These are phyloP conservation scores for Chamaetylas fuelleborni DNA, from an alignment of 2,113 vertebrate species.

Conservation along the genomic window DNA sequence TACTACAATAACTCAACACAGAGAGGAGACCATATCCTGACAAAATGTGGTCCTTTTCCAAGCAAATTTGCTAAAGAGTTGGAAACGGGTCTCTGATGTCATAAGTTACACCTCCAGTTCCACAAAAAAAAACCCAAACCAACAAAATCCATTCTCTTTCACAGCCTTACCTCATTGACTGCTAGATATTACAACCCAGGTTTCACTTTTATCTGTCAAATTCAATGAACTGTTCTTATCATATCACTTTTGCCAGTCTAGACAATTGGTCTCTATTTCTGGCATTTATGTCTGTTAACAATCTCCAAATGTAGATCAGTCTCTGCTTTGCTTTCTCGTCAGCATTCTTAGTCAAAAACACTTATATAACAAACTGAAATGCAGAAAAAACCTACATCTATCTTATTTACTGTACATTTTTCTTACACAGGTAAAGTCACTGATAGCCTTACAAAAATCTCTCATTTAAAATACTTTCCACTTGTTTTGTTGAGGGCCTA, in stretches of 20 bases:
- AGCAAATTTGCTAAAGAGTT: background rate
- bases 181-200: background rate
- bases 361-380: background rate
- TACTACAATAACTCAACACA: background rate
- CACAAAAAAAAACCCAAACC: background rate
- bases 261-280: background rate
- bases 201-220: background rate
- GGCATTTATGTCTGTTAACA: background rate
- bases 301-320: background rate
- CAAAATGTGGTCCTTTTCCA: background rate
- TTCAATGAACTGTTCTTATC: background rate
- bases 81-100: background rate
- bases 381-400: background rate
- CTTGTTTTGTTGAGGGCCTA: background rate
- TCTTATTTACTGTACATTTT: background rate
- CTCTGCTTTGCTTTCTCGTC: background rate
- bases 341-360: background rate
- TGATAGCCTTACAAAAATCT: background rate
- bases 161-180: background rate
- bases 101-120: background rate
- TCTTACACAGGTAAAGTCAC: background rate
- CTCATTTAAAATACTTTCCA: background rate
- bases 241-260: background rate
- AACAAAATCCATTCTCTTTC: background rate
- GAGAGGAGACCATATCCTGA: background rate